Evolutionary conservation across 2,888 invertebrate species (phyloP).

Genomic region (Protodeltote pygarga): DNA sequence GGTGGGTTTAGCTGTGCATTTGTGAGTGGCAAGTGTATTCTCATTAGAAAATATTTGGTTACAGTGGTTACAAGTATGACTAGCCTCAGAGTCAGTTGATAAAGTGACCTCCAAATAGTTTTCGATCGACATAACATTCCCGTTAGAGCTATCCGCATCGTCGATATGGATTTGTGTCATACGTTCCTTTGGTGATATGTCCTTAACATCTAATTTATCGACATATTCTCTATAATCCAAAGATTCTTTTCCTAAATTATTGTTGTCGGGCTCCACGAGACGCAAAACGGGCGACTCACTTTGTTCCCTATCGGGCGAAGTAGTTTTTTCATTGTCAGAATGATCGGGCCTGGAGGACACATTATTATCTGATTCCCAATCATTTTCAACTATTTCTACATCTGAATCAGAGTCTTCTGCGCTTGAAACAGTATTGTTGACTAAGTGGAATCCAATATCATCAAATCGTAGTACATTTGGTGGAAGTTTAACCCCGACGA

Average conservation of each 20-base stretch:
- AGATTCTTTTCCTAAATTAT: conserved; percentile 76
- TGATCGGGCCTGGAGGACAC: conserved; percentile 78
- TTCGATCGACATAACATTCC: conserved; percentile 84
- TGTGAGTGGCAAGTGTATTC: conserved; percentile 74
- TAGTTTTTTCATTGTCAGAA: conserved; percentile 81
- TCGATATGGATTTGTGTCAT: conserved; percentile 71
- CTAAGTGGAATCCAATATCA: conserved; percentile 84
- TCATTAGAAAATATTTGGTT: conserved; percentile 84
- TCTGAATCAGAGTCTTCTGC: conserved; percentile 84
- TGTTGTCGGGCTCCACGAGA: conserved; percentile 82
- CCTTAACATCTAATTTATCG: conserved; percentile 79
- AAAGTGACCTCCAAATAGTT: conserved; percentile 85
- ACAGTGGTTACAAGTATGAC: conserved; percentile 82
- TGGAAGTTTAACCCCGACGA: conserved; percentile 86
- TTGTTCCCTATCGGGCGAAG: conserved; percentile 77
- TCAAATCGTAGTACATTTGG: conserved; percentile 84
- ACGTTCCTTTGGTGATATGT: conserved; percentile 71
- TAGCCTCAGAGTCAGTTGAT: conserved; percentile 84
- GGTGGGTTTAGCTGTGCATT: conserved; percentile 79
- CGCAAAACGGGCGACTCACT: conserved; percentile 81
- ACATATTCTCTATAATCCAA: conserved; percentile 77
- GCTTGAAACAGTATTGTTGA: conserved; percentile 79
- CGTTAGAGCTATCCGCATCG: conserved; percentile 81
- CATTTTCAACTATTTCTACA: conserved; percentile 85
- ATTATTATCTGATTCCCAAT: conserved; percentile 83